Evolutionary conservation across 2,113 vertebrate genomes (phyloP).

Genomic region (Atherinomorus stipes): DNA sequence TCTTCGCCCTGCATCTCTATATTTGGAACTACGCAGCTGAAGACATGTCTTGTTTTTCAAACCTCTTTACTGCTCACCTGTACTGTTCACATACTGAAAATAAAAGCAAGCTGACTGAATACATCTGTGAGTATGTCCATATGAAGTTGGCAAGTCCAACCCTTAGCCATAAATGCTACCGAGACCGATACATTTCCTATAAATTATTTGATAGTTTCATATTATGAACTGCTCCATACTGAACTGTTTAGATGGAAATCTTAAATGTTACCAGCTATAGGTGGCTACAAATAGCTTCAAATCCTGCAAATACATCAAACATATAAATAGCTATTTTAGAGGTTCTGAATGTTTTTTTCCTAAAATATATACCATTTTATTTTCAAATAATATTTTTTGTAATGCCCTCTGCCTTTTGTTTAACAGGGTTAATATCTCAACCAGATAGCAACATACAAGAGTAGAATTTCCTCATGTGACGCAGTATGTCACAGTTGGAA

Average conservation of each 20-base stretch:
- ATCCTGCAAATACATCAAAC: not conserved
- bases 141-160: not conserved
- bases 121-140: not conserved
- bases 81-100: slow-evolving; percentile 6
- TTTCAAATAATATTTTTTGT: not conserved
- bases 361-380: not conserved
- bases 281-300: not conserved
- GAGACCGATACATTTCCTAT: too few species aligned
- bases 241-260: not conserved
- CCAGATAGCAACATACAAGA: slow-evolving; percentile 7
- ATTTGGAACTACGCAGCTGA: slow-evolving; percentile 57
- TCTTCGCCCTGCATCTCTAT: slow-evolving; percentile 57
- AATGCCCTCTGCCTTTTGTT: not conserved
- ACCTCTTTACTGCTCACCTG: slow-evolving; percentile 16
- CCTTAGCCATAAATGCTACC: not conserved
- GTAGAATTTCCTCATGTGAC: slow-evolving; percentile 15
- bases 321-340: not conserved
- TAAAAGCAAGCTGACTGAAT: not conserved
- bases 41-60: slow-evolving; percentile 55
- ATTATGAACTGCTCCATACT: not conserved
- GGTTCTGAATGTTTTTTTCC: not conserved
- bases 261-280: too few species aligned
- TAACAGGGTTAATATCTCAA: not conserved
- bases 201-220: not conserved
- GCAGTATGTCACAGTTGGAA: slow-evolving; percentile 3